Evolutionary conservation across 2,888 invertebrate species (phyloP).

Genomic region (Drosophila parthenogenetica): DNA sequence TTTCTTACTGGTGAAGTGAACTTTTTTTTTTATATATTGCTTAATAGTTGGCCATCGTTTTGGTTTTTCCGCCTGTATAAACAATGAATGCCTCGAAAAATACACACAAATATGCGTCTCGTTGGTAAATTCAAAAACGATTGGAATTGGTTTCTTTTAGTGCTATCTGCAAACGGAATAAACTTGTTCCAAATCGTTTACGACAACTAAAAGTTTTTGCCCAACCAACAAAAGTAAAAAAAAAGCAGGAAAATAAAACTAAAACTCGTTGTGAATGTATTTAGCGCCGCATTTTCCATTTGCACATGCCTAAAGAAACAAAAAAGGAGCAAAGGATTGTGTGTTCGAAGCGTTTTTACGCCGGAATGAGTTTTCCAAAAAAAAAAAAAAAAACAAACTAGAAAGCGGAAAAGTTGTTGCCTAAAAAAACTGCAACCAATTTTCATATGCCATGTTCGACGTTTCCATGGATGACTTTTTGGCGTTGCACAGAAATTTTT

Average conservation of each 20-base stretch:
- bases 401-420: conserved; percentile 9
- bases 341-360: conserved; percentile 36
- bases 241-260: conserved; percentile 16
- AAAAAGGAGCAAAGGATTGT: conserved; percentile 9
- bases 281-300: conserved; percentile 34
- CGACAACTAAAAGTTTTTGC: conserved; percentile 49
- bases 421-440: conserved; percentile 55
- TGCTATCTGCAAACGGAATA: conserved; percentile 30
- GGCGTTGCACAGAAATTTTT: conserved; percentile 49
- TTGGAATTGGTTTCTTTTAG: conserved; percentile 19
- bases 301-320: conserved; percentile 19
- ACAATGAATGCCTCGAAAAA: too few relatives aligned
- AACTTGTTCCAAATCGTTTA: conserved; percentile 50
- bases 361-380: conserved; percentile 12
- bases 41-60: conserved; percentile 3
- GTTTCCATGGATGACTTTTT: conserved; percentile 58
- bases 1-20: not conserved
- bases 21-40: too few relatives aligned
- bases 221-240: conserved; percentile 3
- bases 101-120: not conserved
- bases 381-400: conserved; percentile 6
- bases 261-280: conserved; percentile 28
- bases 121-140: conserved; percentile 3
- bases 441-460: conserved; percentile 48
- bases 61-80: conserved; percentile 1